Percentiles rank a stretch among this genome's conserved stretches.
These are phyloP conservation scores for Fabriciana adippe DNA, from an alignment of 2,888 invertebrate species.

Conservation along the genomic window DNA sequence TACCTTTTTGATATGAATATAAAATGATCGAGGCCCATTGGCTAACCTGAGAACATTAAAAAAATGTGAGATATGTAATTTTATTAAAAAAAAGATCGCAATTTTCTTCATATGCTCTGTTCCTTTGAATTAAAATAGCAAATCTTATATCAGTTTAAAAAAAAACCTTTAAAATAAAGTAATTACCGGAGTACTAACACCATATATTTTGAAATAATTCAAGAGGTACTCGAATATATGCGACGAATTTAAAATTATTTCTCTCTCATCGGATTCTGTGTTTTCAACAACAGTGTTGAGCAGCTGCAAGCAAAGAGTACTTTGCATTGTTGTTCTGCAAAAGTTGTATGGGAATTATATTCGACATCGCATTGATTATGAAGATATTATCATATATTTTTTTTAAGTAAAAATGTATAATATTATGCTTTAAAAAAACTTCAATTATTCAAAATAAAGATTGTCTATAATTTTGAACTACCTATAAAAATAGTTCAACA, in stretches of 20 bases:
- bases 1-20: slow-evolving; percentile 41
- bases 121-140: neutral
- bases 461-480: neutral
- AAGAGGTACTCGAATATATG: slow-evolving; percentile 48
- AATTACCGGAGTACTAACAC: slow-evolving; percentile 54
- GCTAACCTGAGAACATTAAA: slow-evolving; percentile 54
- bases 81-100: neutral
- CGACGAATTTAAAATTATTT: slow-evolving; percentile 38
- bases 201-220: slow-evolving; percentile 51
- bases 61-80: neutral
- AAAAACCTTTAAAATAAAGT: neutral
- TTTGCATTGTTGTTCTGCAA: slow-evolving; percentile 55
- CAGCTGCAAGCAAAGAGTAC: slow-evolving; percentile 57
- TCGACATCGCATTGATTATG: neutral
- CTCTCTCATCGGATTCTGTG: slow-evolving; percentile 35
- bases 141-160: too few species aligned
- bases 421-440: neutral
- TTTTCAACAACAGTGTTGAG: slow-evolving; percentile 57
- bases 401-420: neutral
- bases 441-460: neutral
- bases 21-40: slow-evolving; percentile 66
- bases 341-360: neutral
- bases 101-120: neutral
- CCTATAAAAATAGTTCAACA: neutral
- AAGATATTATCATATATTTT: neutral